Percentiles rank a stretch among this genome's conserved stretches.
These are phyloP conservation scores for Altica lythri DNA, from an alignment of 2,888 invertebrate species.

Conservation along the genomic window DNA sequence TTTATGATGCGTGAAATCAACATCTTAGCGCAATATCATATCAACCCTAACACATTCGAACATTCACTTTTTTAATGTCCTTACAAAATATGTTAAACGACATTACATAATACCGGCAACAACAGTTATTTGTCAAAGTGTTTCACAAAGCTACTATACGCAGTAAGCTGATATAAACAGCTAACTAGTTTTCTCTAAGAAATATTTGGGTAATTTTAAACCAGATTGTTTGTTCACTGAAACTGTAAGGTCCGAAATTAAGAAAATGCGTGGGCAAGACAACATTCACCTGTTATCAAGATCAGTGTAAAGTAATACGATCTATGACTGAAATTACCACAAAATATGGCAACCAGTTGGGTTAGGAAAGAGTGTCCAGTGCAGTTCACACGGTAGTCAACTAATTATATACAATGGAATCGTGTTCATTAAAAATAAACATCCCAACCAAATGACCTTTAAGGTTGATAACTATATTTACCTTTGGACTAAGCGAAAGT, in stretches of 20 bases:
- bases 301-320: conserved; percentile 7
- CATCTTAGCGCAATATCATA: no score
- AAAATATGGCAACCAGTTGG: conserved; percentile 12
- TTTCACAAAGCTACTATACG: no score
- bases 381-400: conserved; percentile 27
- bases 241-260: conserved; percentile 9
- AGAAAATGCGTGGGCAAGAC: conserved; percentile 2
- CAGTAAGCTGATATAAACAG: no score
- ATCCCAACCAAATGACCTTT: conserved; percentile 22
- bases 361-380: conserved; percentile 20
- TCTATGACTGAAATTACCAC: conserved; percentile 3
- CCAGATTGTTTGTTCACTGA: neutral
- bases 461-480: conserved; percentile 23
- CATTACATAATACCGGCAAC: no score
- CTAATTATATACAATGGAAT: conserved; percentile 28
- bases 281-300: conserved; percentile 10
- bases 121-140: no score
- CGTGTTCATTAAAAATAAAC: conserved; percentile 28
- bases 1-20: no score
- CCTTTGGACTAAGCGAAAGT: conserved; percentile 15
- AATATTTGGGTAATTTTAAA: neutral
- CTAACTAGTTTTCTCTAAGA: no score
- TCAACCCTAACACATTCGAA: no score
- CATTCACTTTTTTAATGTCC: no score
- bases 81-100: no score